A percentile compares a stretch with the other conserved stretches of the same genome.
phyloP scores from a whole-genome alignment of 2,888 invertebrate genomes.

The Philereme vetulata region DNA sequence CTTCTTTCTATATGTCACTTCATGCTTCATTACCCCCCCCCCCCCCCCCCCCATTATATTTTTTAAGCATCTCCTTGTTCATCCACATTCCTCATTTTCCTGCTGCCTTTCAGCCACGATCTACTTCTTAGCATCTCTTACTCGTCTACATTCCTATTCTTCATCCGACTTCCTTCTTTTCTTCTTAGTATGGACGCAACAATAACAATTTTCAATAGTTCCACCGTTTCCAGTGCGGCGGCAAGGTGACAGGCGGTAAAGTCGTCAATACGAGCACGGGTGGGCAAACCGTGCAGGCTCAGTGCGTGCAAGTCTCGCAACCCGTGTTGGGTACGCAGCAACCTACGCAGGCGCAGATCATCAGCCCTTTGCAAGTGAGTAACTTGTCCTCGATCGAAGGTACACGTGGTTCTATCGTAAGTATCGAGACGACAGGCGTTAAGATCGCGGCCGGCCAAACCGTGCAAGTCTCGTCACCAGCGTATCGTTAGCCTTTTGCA shows the following conservation, averaged over 20 bases:
- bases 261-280: constrained; percentile 50
- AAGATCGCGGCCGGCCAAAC: neutral
- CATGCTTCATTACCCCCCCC: neutral
- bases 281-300: constrained; percentile 81
- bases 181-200: constrained; percentile 11
- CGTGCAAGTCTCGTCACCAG: neutral
- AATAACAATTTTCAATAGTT: constrained; percentile 17
- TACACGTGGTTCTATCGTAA: neutral
- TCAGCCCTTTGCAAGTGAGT: constrained; percentile 87
- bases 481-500: neutral
- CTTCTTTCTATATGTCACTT: neutral
- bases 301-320: constrained; percentile 89
- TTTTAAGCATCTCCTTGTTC: neutral
- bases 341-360: constrained; percentile 88
- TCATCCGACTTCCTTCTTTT: constrained; percentile 10
- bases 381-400: constrained; percentile 24
- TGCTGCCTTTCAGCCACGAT: neutral
- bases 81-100: neutral
- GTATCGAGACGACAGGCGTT: neutral
- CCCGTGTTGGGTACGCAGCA: constrained; percentile 86
- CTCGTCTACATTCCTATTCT: neutral
- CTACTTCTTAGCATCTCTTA: neutral
- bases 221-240: constrained; percentile 59
- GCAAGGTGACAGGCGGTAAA: constrained; percentile 68
- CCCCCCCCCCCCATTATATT: neutral